Base-by-base conservation (phyloP, 2,113 vertebrate genomes). In the Proteles cristata region DNA sequence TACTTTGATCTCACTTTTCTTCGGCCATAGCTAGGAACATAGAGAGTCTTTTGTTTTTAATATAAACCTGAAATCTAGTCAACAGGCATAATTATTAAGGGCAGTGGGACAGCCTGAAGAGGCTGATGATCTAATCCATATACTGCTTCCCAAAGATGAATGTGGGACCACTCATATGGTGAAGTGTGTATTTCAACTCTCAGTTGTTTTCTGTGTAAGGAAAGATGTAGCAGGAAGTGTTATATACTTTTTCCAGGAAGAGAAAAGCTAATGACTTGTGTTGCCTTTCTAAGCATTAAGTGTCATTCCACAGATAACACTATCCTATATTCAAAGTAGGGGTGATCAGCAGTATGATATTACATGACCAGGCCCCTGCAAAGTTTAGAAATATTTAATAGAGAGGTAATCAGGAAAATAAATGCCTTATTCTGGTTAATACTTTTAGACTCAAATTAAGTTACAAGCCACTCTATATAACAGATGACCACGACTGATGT, bases 381-480 rank as follows among this genome's bases (percentile, higher is more conserved):
- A 92, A 74, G 79, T 79, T 77, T 66, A 92, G 35, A 89, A 94
- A 61, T 80, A 80, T 33, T 84, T 50, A 95, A 90, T 68, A 33
- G 26, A 50, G n/a, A 66, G 74, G 63, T 50, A 66, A 45, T 58
- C 21, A 88, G 61, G 55, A 35, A 68, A 88, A 94, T 26, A 50
- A 68, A 61, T 48, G 45, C 45, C 84, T 74, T n/a, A 21, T 86
- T 45, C 25, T 85, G 31, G 25, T 74, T 90, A 71, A 86, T 53
- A 90, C 61, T 89, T 94, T 76, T 65, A 86, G 73, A 48, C 14
- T 55, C 8, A 79, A 91, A 86, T 91, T 35, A 79, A 92, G 63
- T 88, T 65, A 58, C 1, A 79, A 63, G 68, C 17, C 10, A 68
- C 11, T 80, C 31, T 79, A 33, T 76, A 10, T 88, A 39, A 50